phyloP scores from a whole-genome alignment of 1,140 invertebrate species.

The Galleria mellonella region DNA sequence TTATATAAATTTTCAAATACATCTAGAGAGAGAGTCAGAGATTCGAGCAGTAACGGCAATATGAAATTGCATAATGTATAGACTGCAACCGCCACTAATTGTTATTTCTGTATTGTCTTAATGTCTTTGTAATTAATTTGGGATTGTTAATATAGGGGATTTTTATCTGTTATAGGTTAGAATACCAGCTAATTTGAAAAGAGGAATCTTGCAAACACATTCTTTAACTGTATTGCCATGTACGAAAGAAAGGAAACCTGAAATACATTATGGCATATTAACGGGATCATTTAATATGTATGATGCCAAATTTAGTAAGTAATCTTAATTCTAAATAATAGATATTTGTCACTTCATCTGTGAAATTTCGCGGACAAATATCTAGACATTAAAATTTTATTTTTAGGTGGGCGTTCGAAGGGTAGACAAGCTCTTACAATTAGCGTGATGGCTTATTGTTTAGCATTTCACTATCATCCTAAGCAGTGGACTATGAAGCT shows the following conservation, averaged over 20 bases:
- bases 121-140: too few relatives aligned
- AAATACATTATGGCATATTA: slow-evolving; percentile 58
- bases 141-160: too few relatives aligned
- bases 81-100: too few relatives aligned
- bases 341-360: too few relatives aligned
- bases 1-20: too few relatives aligned
- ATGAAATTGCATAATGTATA: too few relatives aligned
- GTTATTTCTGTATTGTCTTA: too few relatives aligned
- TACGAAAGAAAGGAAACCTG: slow-evolving; percentile 41
- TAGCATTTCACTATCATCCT: slow-evolving; percentile 71
- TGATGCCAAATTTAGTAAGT: slow-evolving; percentile 52
- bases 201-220: slow-evolving; percentile 71
- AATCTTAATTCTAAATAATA: neutral
- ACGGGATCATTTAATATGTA: slow-evolving; percentile 61
- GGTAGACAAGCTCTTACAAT: slow-evolving; percentile 72
- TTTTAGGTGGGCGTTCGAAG: slow-evolving; percentile 42
- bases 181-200: slow-evolving; percentile 58
- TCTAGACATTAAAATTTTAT: neutral
- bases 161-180: slow-evolving; percentile 31
- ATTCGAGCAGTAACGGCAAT: too few relatives aligned
- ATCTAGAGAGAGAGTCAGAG: too few relatives aligned
- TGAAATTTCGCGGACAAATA: neutral
- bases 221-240: slow-evolving; percentile 72
- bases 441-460: slow-evolving; percentile 73
- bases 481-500: slow-evolving; percentile 71